phyloP scores from a whole-genome alignment of 2,888 invertebrate genomes.

The Drosophila suboccidentalis region DNA sequence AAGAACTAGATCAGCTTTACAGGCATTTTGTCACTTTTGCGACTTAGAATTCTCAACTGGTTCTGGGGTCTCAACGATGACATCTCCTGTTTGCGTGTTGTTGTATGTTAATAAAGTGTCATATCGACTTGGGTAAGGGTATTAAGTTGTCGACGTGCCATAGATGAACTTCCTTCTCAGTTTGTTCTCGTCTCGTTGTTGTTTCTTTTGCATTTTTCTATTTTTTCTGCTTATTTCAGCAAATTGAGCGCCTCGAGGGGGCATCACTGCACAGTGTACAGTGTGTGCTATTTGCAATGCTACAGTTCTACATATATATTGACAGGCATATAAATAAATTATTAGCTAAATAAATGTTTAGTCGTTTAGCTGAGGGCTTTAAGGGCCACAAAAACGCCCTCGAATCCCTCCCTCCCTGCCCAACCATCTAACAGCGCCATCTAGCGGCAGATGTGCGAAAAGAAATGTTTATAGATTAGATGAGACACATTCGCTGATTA shows the following conservation, averaged over 20 bases:
- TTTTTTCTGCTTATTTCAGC: slow-evolving; percentile 76
- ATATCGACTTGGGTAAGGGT: no score
- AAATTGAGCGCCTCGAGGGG: slow-evolving; percentile 71
- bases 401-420: no score
- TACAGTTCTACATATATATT: slow-evolving; percentile 65
- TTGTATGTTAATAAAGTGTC: no score
- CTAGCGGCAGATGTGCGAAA: slow-evolving; percentile 19
- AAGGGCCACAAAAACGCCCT: slow-evolving; percentile 17
- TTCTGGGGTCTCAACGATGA: no score
- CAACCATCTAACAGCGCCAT: slow-evolving; percentile 30
- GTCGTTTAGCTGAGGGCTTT: slow-evolving; percentile 70
- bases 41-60: no score
- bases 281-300: slow-evolving; percentile 49
- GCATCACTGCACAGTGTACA: slow-evolving; percentile 7
- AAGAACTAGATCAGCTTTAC: no score
- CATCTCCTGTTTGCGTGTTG: no score
- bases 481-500: slow-evolving; percentile 42
- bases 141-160: not conserved
- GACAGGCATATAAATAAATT: slow-evolving; percentile 80
- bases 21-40: no score
- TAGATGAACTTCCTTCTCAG: not conserved
- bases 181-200: not conserved
- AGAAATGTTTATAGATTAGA: slow-evolving; percentile 28
- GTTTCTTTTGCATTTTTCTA: slow-evolving; percentile 18
- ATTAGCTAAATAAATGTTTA: slow-evolving; percentile 81